Evolutionary conservation across 2,797 vertebrate species (phyloP).

Genomic region (Pampus argenteus): DNA sequence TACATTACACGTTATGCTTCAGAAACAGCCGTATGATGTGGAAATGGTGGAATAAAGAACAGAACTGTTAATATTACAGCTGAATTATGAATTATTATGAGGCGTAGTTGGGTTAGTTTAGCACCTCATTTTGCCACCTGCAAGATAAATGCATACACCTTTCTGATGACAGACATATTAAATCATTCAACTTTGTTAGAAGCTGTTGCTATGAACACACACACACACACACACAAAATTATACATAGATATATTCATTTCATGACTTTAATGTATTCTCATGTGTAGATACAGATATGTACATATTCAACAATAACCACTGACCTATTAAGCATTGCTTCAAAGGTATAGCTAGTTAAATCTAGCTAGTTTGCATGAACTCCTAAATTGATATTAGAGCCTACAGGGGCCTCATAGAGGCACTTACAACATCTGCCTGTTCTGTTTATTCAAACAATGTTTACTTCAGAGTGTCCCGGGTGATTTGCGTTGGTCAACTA

Average conservation of each 20-base stretch:
- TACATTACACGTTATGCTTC: background rate
- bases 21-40: background rate
- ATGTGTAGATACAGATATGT: conserved; percentile 81
- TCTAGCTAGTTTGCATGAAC: conserved; percentile 80
- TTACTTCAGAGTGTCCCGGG: conserved; percentile 63
- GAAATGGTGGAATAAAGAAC: background rate
- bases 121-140: background rate
- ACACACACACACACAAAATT: conserved; percentile 57
- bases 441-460: conserved; percentile 62
- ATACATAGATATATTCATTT: conserved; percentile 61
- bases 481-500: conserved; percentile 60
- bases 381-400: conserved; percentile 77
- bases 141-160: background rate
- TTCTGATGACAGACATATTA: background rate
- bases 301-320: conserved; percentile 70
- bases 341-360: conserved; percentile 82
- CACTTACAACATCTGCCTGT: conserved; percentile 75
- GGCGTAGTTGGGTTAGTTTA: background rate
- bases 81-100: too few species aligned
- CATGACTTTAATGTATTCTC: conserved; percentile 82
- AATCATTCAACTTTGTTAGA: conserved; percentile 3
- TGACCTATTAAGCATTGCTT: conserved; percentile 68
- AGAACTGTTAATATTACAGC: too few species aligned
- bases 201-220: conserved; percentile 14
- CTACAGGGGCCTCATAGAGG: conserved; percentile 84